Conservation (phyloP, 2,888 invertebrate genomes). For the Nephrotoma flavescens region DNA sequence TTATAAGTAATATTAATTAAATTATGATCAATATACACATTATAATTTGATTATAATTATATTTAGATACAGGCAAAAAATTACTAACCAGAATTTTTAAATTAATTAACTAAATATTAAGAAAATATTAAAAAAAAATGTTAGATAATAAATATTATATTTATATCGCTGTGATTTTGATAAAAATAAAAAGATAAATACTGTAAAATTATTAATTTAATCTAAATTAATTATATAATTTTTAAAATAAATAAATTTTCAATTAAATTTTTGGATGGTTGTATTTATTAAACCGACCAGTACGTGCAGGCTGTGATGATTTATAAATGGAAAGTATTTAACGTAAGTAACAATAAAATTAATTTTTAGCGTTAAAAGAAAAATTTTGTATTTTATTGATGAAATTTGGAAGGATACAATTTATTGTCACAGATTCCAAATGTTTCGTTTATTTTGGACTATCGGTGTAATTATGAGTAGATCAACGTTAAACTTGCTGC, state of each 20-base stretch:
- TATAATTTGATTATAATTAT: neutral
- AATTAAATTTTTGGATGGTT: neutral
- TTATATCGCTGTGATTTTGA: neutral
- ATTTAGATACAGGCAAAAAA: neutral
- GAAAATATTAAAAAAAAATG: neutral
- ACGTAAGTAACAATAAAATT: too few species aligned
- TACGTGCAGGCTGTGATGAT: too few species aligned
- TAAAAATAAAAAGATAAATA: neutral
- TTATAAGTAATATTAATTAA: too few species aligned
- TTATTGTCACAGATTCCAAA: too few species aligned
- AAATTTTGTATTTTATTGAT: too few species aligned
- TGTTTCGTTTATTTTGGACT: too few species aligned
- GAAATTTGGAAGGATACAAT: too few species aligned
- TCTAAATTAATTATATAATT: neutral
- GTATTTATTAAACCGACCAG: too few species aligned
- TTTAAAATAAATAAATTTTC: neutral
- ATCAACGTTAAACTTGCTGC: too few species aligned
- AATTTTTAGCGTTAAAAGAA: too few species aligned
- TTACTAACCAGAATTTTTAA: neutral
- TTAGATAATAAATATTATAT: neutral
- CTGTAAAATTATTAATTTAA: neutral
- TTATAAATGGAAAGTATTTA: too few species aligned
- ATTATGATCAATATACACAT: neutral
- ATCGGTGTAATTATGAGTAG: too few species aligned
- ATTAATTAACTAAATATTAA: neutral